A percentile compares a stretch with the other conserved stretches of the same genome.
phyloP scores from a whole-genome alignment of 2,113 vertebrate genomes.

The Rousettus leschenaultii region DNA sequence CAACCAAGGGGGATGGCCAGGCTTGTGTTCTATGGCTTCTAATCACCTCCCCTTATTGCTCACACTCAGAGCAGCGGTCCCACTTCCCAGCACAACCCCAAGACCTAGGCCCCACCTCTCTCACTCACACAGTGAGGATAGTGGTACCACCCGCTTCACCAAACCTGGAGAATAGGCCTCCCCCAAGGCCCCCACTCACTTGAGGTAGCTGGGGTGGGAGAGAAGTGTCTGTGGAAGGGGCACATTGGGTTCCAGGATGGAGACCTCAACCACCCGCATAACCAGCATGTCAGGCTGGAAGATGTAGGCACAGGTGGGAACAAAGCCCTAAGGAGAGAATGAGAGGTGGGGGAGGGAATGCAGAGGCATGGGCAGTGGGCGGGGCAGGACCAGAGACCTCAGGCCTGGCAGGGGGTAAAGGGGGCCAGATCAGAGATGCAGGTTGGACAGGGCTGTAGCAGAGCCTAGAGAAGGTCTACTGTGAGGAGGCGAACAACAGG shows the following conservation, averaged over 20 bases:
- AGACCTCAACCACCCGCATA: slow-evolving; percentile 84
- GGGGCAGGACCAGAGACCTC: background rate
- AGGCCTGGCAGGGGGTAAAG: background rate
- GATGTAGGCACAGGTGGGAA: slow-evolving; percentile 88
- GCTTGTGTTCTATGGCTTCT: background rate
- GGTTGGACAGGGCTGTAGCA: background rate
- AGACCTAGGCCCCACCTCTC: background rate
- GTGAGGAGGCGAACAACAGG: background rate
- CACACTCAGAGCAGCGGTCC: too few species aligned
- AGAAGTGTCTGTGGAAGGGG: slow-evolving; percentile 79
- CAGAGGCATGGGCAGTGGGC: background rate
- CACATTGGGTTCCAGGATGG: slow-evolving; percentile 83
- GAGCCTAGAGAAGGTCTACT: background rate
- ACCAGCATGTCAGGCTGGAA: slow-evolving; percentile 95
- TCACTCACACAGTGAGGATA: background rate
- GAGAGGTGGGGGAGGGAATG: background rate
- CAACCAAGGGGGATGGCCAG: background rate
- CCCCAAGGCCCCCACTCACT: slow-evolving; percentile 82
- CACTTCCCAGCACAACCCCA: background rate
- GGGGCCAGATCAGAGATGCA: background rate
- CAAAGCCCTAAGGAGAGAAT: slow-evolving; percentile 86
- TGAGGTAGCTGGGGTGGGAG: slow-evolving; percentile 86
- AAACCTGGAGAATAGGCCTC: background rate
- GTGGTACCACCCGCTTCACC: background rate
- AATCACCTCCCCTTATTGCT: background rate